Base-by-base conservation (phyloP, 2,888 invertebrate species). In the Eupithecia centaureata region DNA sequence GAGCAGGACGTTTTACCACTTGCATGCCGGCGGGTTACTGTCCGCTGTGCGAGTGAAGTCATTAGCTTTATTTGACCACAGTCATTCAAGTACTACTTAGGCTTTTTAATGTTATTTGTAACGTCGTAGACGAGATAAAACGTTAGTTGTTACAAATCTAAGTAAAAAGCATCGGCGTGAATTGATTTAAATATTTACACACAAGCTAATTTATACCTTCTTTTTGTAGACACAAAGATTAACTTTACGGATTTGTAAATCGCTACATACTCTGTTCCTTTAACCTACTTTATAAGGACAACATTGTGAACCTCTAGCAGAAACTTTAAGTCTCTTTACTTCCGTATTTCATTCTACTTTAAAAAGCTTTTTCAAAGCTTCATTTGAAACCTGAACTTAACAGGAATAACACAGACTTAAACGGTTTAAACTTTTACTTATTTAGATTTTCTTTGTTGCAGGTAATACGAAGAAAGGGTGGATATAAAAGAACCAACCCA, bases 391-490 rank as follows among this genome's bases (percentile, higher is more conserved):
- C 22, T 25, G 32, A 51, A 58, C 13, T 62, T 58, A 57, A 28
- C 27, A 32, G 47, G 35, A 58, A 62, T 47, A 66, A 57, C 56
- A 35, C 27, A 32, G 30, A 61, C 30, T 47, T 52, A 63, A 60
- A 59, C 42, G 27, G 35, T 54, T 33, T 58, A 13, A 65, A 67
- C 56, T 51, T 67, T 64, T 57, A 13, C 38, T 63, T 52, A 70
- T 67, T 67, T 22, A 61, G 38, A 57, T 63, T 71, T 42, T 64
- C 61, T 61, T 68, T 72, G 68, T 75, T 72, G 38, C 71, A 73
- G 73, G 71, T 73, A 74, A 73, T 56, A 67, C 28, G 47, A 35
- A 52, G 12, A 30, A 13, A 18, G 27, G 12, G 10, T 32, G 3
- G n/a, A 22, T 18, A 30, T 47, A 47, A 59, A 32, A n/a, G 27